Percentiles rank a stretch among this genome's conserved stretches.
These are phyloP conservation scores for Periophthalmodon schlosseri DNA, from an alignment of 2,113 vertebrate genomes.

Conservation along the genomic window DNA sequence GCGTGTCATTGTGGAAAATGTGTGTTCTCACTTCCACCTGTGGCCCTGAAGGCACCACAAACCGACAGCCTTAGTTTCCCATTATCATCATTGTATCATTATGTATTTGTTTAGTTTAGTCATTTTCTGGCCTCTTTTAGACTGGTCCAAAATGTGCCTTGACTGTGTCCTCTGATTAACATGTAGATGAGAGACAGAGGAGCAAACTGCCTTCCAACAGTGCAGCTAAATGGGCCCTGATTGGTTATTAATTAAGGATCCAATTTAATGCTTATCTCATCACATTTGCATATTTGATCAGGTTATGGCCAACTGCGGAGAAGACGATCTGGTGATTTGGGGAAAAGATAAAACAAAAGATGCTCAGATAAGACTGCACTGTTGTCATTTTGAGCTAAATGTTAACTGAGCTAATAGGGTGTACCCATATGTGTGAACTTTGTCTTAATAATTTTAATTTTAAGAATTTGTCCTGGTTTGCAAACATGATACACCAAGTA, in stretches of 20 bases:
- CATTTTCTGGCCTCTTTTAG: slow-evolving; percentile 2
- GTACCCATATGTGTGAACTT: no score
- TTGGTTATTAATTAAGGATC: slow-evolving; percentile 64
- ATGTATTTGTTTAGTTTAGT: neutral
- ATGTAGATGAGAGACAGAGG: slow-evolving; percentile 58
- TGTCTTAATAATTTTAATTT: no score
- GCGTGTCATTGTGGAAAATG: neutral
- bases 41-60: neutral
- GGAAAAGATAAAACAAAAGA: slow-evolving; percentile 1
- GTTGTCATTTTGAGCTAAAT: neutral
- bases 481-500: no score
- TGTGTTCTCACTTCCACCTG: neutral
- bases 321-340: slow-evolving; percentile 27
- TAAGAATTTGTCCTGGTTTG: no score
- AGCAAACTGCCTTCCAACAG: slow-evolving; percentile 44
- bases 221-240: slow-evolving; percentile 49
- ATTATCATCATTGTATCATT: neutral
- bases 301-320: slow-evolving; percentile 20
- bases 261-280: slow-evolving; percentile 42
- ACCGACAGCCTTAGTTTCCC: neutral
- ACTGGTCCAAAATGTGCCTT: neutral
- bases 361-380: neutral
- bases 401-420: no score
- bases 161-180: slow-evolving; percentile 51
- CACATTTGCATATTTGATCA: slow-evolving; percentile 50